Evolutionary conservation across 2,113 vertebrate genomes (phyloP).

Genomic region (Rhabdomys dilectus): DNA sequence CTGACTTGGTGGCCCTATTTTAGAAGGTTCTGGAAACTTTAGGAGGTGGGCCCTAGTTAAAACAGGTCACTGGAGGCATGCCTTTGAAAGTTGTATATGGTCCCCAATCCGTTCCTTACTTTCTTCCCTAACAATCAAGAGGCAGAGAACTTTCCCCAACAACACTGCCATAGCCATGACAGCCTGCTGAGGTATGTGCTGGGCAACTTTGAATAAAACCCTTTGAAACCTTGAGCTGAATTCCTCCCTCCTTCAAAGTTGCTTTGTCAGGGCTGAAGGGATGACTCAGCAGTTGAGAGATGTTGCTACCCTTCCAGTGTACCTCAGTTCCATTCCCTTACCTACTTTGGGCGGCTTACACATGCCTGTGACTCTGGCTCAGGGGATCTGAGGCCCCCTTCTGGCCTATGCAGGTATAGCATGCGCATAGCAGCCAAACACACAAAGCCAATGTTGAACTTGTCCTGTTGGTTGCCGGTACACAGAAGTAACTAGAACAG

Average conservation of each 20-base stretch:
- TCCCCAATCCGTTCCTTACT: background rate
- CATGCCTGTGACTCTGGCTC: background rate
- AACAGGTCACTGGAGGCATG: background rate
- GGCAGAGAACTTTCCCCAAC: background rate
- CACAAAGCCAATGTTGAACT: background rate
- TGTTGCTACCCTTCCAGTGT: background rate
- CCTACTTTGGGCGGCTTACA: background rate
- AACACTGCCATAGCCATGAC: background rate
- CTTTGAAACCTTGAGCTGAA: background rate
- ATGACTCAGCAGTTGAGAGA: too few relatives aligned
- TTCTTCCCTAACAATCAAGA: background rate
- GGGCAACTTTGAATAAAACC: background rate
- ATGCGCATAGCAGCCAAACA: background rate
- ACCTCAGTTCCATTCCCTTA: background rate
- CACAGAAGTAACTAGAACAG: background rate
- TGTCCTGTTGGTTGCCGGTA: background rate
- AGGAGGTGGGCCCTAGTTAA: background rate
- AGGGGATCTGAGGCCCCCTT: background rate
- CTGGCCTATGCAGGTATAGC: background rate
- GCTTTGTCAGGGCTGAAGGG: too few relatives aligned
- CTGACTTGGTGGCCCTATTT: background rate
- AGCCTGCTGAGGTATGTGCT: background rate
- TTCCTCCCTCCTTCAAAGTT: background rate
- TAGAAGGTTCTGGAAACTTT: background rate
- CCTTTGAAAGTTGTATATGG: background rate